Base-by-base conservation (phyloP, 2,113 vertebrate species). In the Melierax canorus region DNA sequence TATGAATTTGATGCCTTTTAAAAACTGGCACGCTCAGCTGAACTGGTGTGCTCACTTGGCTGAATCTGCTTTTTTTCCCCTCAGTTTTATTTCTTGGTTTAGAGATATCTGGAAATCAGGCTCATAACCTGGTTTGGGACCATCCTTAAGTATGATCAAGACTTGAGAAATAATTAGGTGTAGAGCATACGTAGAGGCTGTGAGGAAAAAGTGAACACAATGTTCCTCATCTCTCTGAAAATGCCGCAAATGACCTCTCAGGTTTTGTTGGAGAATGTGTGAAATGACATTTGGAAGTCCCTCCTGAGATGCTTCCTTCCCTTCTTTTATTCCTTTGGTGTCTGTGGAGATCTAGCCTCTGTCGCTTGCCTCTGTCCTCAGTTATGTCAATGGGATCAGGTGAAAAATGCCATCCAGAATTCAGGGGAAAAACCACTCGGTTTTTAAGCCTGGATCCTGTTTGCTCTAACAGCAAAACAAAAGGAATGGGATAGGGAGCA, bases 1-100 rank as follows among this genome's bases (percentile, higher is more conserved):
- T 91, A 59, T 95, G 59, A 69, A 94, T 83, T 66, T 80, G 86
- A 86, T 93, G 59, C 68, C 67, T 86, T 50, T 92, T 86, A 30
- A 63, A 93, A 94, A 38, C 41, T 84, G 91, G 55, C 86, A 77
- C 0, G 0, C 41, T 90, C 59, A 66, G 55, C 72, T 83, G 39
- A 92, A 56, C 75, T 77, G 38, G 9, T 29, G 20, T 64, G 43
- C 64, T 94, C 56, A 41, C 46, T 88, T 90, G 59, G 51, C 85
- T 92, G 63, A 88, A 95, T 77, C 55, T 95, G 67, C 45, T 41
- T 45, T 41, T 45, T n/a, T 92, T 79, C 32, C 50, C 20, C 36
- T 94, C 26, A 16, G 36, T 78, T 93, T 62, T 60, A 30, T n/a
- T 45, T 67, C 89, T 81, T 67, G 23, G 10, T 67, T 87, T 72